Evolutionary conservation across 2,113 vertebrate species (phyloP).

Genomic region (Erpornis zantholeuca): DNA sequence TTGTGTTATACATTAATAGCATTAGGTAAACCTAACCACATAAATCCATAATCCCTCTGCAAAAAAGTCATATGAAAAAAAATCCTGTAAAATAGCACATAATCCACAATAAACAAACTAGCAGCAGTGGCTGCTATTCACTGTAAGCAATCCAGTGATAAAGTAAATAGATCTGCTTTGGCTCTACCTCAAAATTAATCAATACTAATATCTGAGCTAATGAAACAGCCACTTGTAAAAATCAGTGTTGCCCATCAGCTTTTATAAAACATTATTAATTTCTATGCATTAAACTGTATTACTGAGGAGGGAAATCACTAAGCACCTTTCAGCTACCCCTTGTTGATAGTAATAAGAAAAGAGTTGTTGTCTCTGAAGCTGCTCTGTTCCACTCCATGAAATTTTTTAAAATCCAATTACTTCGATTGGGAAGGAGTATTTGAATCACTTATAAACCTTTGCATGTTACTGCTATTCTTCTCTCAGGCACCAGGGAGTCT

Average conservation of each 20-base stretch:
- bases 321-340: not conserved
- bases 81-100: not conserved
- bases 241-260: not conserved
- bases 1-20: not conserved
- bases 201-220: constrained; percentile 20
- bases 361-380: not conserved
- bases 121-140: not conserved
- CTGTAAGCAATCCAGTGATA: not conserved
- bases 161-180: not conserved
- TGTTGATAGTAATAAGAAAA: not conserved
- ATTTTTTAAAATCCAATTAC: constrained; percentile 23
- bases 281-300: not conserved
- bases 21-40: not conserved
- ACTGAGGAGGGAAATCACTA: not conserved
- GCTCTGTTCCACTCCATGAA: not conserved
- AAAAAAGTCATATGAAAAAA: not conserved
- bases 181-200: not conserved
- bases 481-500: not conserved
- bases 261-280: not conserved
- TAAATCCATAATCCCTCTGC: not conserved
- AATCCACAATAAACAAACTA: not conserved
- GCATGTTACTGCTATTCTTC: not conserved
- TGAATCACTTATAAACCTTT: not conserved
- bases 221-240: constrained; percentile 23
- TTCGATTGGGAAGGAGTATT: not conserved